phyloP scores from a whole-genome alignment of 2,113 vertebrate genomes.

The Pedetes capensis region DNA sequence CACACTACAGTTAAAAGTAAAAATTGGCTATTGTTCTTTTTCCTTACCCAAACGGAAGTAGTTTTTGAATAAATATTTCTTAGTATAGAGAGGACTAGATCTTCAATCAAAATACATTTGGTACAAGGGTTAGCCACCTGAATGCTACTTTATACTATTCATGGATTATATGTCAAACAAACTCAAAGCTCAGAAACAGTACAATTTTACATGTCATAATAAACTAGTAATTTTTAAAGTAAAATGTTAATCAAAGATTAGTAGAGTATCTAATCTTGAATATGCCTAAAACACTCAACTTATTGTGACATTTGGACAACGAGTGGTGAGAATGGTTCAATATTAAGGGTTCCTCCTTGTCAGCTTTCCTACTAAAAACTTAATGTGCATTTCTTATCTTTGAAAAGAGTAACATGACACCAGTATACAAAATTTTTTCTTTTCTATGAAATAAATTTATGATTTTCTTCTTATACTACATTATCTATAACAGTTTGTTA shows the following conservation, averaged over 20 bases:
- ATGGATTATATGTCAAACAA: background rate
- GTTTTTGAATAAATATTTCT: constrained; percentile 29
- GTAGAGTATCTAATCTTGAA: background rate
- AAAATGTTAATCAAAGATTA: constrained; percentile 14
- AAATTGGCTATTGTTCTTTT: background rate
- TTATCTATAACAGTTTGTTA: background rate
- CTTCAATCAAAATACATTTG: background rate
- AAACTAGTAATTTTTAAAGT: constrained; percentile 21
- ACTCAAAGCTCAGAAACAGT: background rate
- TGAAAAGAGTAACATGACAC: constrained; percentile 11
- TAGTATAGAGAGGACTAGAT: background rate
- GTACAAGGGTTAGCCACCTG: background rate
- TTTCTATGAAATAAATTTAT: constrained; percentile 21
- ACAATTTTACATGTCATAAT: background rate
- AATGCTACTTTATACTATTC: background rate
- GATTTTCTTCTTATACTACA: background rate
- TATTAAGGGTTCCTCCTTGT: background rate
- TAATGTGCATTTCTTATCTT: background rate
- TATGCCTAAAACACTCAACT: background rate
- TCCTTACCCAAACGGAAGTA: background rate
- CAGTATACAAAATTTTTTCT: background rate
- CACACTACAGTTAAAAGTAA: background rate
- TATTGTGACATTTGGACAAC: background rate
- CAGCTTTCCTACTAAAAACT: background rate
- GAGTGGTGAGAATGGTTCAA: background rate